phyloP scores from a whole-genome alignment of 2,888 invertebrate genomes.

The Meiosimyza platycephala region DNA sequence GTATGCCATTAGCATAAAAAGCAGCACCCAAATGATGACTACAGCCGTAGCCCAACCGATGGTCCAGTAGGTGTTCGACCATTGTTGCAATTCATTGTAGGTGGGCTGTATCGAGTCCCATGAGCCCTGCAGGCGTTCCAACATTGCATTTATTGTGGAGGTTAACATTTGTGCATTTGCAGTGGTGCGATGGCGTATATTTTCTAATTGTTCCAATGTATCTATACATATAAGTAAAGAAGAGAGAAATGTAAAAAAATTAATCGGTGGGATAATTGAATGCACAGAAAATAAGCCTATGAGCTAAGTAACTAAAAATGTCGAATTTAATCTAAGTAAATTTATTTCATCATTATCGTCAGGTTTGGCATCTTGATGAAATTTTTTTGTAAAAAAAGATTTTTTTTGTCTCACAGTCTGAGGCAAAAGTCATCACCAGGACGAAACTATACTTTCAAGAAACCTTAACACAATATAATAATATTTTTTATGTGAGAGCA shows the following conservation, averaged over 20 bases:
- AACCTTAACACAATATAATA: too few species aligned
- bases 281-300: too few species aligned
- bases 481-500: too few species aligned
- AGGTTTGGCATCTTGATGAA: too few species aligned
- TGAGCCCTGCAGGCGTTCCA: conserved; percentile 60
- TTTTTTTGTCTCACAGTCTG: too few species aligned
- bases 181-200: conserved; percentile 63
- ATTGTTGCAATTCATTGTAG: conserved; percentile 59
- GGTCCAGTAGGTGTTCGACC: conserved; percentile 63
- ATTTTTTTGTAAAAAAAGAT: too few species aligned
- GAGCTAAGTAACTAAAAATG: too few species aligned
- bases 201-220: conserved; percentile 65
- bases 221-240: conserved; percentile 50
- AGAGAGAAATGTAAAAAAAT: background rate
- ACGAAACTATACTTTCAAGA: too few species aligned
- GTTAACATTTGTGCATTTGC: conserved; percentile 65
- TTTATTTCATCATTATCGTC: too few species aligned
- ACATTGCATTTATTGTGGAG: conserved; percentile 59
- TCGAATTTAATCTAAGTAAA: too few species aligned
- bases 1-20: conserved; percentile 63
- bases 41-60: conserved; percentile 62
- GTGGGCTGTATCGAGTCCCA: conserved; percentile 61
- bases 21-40: conserved; percentile 62
- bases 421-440: too few species aligned
- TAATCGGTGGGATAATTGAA: too few species aligned